Base-by-base conservation (phyloP, 2,888 invertebrate species). In the Byasa hedistus region DNA sequence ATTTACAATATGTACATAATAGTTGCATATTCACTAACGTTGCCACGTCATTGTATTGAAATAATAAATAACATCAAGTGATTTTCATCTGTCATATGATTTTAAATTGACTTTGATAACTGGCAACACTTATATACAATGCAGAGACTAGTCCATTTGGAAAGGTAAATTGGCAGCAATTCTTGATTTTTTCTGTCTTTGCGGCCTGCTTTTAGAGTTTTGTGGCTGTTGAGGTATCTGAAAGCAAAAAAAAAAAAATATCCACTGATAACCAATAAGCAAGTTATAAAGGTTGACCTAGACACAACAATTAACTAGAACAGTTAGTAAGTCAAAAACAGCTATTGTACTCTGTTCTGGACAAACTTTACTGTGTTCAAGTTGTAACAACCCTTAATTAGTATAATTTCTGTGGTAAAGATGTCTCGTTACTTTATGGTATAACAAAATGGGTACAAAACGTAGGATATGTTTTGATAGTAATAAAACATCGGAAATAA, bases 81-180 rank as follows among this genome's bases (percentile, higher is more conserved):
- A n/a, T n/a, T 48, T 23, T 32, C 32, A 8, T 32, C 32, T 10
- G 32, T 32, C 32, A n/a, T n/a, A 32, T 8, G 32, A 32, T 32
- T 32, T 10, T 32, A 32, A 1, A 32, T 32, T 5, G 10, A 32
- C 5, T 52, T 52, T 52, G 10, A 52, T 21, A 27, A 27, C 1
- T 56, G 23, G 56, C 27, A 56, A 56, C 56, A 52, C 51, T 48
- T 22, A 51, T 66, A 68, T 57, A 44, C 0, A 15, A 19, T 32
- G 48, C 56, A 36, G 19, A 51, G 24, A 69, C 78, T 85, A 86
- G 27, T 88, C 90, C 76, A 83, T 81, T 64, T 87, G 84, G 73
- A 91, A 90, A 1, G 91, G 91, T 17, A 91, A 78, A 71, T 91
- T 91, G 58, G 91, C 91, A 2, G 91, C 91, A 76, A 91, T 87